Evolutionary conservation across 2,888 invertebrate species (phyloP).

Genomic region (Hedya salicella): DNA sequence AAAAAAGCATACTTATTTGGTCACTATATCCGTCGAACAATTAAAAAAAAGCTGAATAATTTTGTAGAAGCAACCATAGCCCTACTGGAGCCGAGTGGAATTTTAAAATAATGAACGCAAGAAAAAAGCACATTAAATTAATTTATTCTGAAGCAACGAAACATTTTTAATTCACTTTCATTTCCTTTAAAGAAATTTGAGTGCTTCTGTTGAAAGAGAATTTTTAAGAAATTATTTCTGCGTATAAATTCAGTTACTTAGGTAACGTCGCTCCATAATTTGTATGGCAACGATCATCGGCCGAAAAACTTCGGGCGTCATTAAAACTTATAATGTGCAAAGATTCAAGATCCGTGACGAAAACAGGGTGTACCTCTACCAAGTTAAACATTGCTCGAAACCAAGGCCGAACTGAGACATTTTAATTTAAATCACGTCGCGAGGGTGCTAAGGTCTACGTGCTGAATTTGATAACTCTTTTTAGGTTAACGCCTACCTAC

Average conservation of each 20-base stretch:
- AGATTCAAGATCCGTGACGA: conserved; percentile 50
- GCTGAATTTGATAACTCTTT: conserved; percentile 33
- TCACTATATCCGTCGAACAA: neutral
- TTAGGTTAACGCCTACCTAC: neutral
- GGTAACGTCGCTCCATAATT: conserved; percentile 54
- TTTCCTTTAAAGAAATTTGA: conserved; percentile 50
- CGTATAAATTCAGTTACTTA: conserved; percentile 54
- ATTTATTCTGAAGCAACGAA: conserved; percentile 62
- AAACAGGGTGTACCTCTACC: conserved; percentile 47
- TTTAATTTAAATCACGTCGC: conserved; percentile 42
- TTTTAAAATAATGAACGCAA: conserved; percentile 40
- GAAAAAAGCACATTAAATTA: conserved; percentile 59
- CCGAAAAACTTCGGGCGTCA: conserved; percentile 58
- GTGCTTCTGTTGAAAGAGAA: conserved; percentile 55
- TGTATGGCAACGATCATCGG: conserved; percentile 62
- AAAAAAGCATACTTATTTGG: no score
- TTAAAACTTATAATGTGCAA: conserved; percentile 61
- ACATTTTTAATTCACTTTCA: conserved; percentile 60
- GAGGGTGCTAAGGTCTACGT: conserved; percentile 17
- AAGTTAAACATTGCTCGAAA: conserved; percentile 34
- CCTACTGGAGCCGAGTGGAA: neutral
- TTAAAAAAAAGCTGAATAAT: neutral
- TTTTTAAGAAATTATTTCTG: conserved; percentile 53
- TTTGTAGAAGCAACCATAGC: neutral
- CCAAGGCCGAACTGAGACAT: conserved; percentile 20